phyloP scores from a whole-genome alignment of 2,888 invertebrate genomes.

The Diadegma fenestrale region DNA sequence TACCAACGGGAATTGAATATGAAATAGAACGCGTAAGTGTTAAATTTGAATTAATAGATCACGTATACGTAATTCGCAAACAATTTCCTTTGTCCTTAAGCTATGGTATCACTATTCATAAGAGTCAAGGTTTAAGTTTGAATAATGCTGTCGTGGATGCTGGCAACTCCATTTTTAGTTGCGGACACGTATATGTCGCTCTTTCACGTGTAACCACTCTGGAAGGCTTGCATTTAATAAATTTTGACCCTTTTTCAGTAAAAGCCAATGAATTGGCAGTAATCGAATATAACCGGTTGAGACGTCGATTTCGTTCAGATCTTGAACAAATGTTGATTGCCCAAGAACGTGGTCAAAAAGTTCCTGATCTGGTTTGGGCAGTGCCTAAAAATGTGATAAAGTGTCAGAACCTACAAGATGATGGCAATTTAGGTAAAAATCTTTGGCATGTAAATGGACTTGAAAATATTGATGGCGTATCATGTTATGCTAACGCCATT shows the following conservation, averaged over 20 bases:
- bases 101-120: constrained; percentile 74
- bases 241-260: constrained; percentile 68
- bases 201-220: constrained; percentile 69
- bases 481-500: constrained; percentile 56
- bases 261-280: constrained; percentile 64
- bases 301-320: constrained; percentile 54
- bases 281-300: constrained; percentile 1
- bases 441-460: constrained; percentile 31
- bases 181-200: constrained; percentile 73
- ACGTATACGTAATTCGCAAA: constrained; percentile 66
- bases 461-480: constrained; percentile 55
- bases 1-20: constrained; percentile 62
- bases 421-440: background rate
- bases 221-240: constrained; percentile 71
- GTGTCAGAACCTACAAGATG: constrained; percentile 42
- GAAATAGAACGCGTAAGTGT: constrained; percentile 64
- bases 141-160: constrained; percentile 70
- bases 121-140: constrained; percentile 72
- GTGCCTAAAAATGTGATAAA: constrained; percentile 6
- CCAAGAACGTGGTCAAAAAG: constrained; percentile 17
- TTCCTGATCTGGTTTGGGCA: constrained; percentile 54
- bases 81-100: constrained; percentile 73
- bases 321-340: constrained; percentile 45
- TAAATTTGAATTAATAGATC: constrained; percentile 72
- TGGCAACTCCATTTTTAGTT: constrained; percentile 68